Percentiles rank a stretch among this genome's conserved stretches.
phyloP scores from a whole-genome alignment of 2,113 vertebrate genomes.

The Silurus meridionalis region DNA sequence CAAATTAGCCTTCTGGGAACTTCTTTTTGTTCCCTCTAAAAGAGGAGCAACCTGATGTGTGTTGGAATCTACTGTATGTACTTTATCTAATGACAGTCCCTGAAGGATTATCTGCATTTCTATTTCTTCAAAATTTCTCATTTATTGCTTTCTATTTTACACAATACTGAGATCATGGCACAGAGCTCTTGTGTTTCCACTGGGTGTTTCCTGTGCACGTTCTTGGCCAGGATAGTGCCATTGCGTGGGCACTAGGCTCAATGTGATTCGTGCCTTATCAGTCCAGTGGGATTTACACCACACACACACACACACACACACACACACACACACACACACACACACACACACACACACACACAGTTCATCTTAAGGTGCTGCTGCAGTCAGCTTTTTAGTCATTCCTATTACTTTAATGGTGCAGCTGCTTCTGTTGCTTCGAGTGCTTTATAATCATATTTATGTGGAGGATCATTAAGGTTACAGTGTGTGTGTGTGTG shows the following conservation, averaged over 20 bases:
- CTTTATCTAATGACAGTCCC: neutral
- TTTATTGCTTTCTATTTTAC: neutral
- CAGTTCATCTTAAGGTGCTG: slow-evolving; percentile 6
- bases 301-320: neutral
- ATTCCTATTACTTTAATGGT: neutral
- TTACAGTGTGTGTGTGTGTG: neutral
- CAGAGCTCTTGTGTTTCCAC: slow-evolving; percentile 23
- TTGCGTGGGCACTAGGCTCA: neutral
- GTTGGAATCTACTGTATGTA: neutral
- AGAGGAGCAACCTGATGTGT: neutral
- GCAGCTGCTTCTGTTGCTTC: neutral
- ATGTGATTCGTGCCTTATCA: neutral
- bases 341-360: neutral
- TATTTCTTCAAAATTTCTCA: neutral
- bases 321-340: neutral
- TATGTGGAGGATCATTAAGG: slow-evolving; percentile 1
- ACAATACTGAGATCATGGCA: neutral
- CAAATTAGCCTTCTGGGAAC: neutral
- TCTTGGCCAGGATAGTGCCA: neutral
- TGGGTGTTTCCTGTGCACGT: slow-evolving; percentile 26
- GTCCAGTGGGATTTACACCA: neutral
- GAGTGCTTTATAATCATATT: slow-evolving; percentile 23
- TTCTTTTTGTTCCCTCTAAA: neutral
- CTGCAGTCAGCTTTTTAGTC: slow-evolving; percentile 17
- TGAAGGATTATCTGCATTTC: neutral